These are phyloP conservation scores for Zootermopsis nevadensis DNA, from an alignment of 2,888 invertebrate genomes.

Conservation along the genomic window DNA sequence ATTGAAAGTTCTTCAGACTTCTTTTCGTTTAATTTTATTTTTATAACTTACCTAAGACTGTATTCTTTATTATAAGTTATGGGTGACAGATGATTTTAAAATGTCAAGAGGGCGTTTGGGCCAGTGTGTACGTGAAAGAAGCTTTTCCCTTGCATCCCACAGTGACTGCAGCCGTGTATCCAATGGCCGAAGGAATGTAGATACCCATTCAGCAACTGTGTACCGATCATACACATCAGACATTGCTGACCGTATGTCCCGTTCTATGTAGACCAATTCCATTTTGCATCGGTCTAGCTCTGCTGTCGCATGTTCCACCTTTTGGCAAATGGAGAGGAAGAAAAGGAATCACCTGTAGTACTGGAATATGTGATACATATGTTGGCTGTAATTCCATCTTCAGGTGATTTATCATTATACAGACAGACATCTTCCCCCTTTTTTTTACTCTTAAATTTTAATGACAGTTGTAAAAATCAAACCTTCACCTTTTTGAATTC, in stretches of 20 bases:
- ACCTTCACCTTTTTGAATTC: too few species aligned
- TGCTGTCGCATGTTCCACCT: conserved; percentile 63
- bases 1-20: background rate
- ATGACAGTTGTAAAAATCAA: too few species aligned
- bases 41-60: background rate
- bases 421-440: too few species aligned
- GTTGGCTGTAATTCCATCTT: too few species aligned
- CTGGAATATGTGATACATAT: too few species aligned
- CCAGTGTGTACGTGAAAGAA: conserved; percentile 66
- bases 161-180: conserved; percentile 61
- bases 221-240: conserved; percentile 63
- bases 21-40: background rate
- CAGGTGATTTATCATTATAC: too few species aligned
- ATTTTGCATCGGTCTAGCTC: conserved; percentile 63
- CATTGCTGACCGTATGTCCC: conserved; percentile 62
- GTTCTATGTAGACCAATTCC: conserved; percentile 62
- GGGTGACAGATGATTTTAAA: background rate
- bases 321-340: too few species aligned
- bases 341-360: too few species aligned
- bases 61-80: background rate
- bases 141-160: conserved; percentile 62
- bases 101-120: conserved; percentile 66
- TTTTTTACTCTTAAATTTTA: too few species aligned
- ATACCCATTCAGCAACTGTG: conserved; percentile 64
- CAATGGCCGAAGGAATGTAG: conserved; percentile 62